Conservation (phyloP, 2,888 invertebrate species). For the Polydrusus cervinus region DNA sequence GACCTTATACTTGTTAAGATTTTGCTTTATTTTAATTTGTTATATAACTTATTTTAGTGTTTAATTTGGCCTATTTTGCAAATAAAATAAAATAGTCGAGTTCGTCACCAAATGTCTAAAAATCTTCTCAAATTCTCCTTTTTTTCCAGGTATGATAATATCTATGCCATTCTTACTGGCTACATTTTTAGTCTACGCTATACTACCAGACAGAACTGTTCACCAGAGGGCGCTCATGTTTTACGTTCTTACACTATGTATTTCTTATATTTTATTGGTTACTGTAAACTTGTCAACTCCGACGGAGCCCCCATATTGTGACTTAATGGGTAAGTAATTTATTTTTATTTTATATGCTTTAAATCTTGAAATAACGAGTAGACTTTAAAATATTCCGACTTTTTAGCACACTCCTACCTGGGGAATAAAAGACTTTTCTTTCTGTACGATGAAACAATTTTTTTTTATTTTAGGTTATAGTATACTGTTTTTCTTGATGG, state of each 20-base stretch:
- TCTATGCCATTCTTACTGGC: constrained; percentile 83
- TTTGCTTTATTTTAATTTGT: too few species aligned
- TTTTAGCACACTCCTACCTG: too few species aligned
- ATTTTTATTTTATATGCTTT: too few species aligned
- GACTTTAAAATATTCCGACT: too few species aligned
- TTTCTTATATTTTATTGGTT: constrained; percentile 78
- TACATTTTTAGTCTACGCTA: constrained; percentile 82
- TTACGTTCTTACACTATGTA: constrained; percentile 79
- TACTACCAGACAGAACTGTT: constrained; percentile 82
- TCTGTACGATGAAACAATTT: neutral
- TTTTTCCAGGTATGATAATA: constrained; percentile 78
- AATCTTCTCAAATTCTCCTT: constrained; percentile 39
- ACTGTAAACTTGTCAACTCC: constrained; percentile 67
- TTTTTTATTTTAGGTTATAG: constrained; percentile 77
- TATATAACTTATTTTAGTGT: too few species aligned
- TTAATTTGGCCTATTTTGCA: too few species aligned
- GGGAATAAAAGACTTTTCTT: too few species aligned
- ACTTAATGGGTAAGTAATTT: constrained; percentile 23
- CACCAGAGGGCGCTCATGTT: constrained; percentile 87
- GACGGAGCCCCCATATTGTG: constrained; percentile 16
- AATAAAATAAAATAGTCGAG: too few species aligned
- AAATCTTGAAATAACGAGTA: too few species aligned
- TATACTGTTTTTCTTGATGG: constrained; percentile 84
- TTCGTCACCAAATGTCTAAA: too few species aligned
- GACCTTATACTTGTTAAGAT: too few species aligned